Evolutionary conservation across 1,140 invertebrate species (phyloP), one percentile per base, ranked within the genome.

Genomic region (Thrips palmi): DNA sequence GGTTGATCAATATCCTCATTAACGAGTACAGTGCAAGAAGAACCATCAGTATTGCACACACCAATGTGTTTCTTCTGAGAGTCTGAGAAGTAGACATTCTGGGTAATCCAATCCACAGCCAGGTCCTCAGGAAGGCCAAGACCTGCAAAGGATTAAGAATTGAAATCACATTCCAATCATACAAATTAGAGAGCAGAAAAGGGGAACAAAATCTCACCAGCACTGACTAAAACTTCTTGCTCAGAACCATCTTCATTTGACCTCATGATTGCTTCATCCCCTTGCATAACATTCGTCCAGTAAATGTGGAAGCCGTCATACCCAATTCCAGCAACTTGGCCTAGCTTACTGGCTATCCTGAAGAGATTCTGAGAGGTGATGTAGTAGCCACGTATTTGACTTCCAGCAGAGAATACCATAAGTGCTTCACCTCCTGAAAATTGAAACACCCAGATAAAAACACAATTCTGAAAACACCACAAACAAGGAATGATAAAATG

Each of bases 41-140:
- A 43, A 0, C 70, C 77, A 46, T 77, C 61, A 11, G 61, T 59
- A 1, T 56, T 64, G 47, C 84, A 87, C 1, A 77, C 84, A 0
- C 71, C 75, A 24, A 92, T 77, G 37, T 70, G 71, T 14, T 71
- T 65, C 32, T 70, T 59, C 15, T 68, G 59, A 14, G 69, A 67
- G 50, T 88, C 84, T 0, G 76, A 78, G 53, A 88, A 87, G 52
- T 80, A 82, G 25, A 87, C 56, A 50, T 84, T 84, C 1, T 64
- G 63, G 0, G 76, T 83, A 11, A 87, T 52, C 74, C 77, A 87
- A 52, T 91, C 86, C 1, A 85, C 58, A 2, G 75, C 76, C 25
- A 91, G 56, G 41, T 81, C 77, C 45, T 82, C 79, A 0, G 79
- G 71, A 1, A 66, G 58, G 37, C 70, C 67, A 2, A 87, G 52